Evolutionary conservation across 2,888 invertebrate species (phyloP).

Genomic region (Fragum fragum): DNA sequence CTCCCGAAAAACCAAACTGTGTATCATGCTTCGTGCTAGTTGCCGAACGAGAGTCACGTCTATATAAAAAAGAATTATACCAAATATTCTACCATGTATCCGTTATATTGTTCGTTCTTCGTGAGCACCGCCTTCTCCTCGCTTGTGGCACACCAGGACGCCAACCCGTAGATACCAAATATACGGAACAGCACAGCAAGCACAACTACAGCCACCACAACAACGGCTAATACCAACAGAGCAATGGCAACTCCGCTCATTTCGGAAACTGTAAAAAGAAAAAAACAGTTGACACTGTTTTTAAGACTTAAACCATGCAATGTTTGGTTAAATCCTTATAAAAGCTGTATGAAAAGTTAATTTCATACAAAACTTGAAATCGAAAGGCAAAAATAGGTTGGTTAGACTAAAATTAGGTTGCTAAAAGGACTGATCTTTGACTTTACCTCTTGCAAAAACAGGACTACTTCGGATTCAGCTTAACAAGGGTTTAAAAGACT

Average conservation of each 20-base stretch:
- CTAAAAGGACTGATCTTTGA: too few species aligned
- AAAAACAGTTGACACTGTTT: too few species aligned
- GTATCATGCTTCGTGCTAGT: neutral
- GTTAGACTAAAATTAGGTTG: too few species aligned
- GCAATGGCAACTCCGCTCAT: slow-evolving; percentile 83
- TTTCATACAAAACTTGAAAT: too few species aligned
- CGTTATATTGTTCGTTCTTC: slow-evolving; percentile 81
- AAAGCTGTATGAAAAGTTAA: too few species aligned
- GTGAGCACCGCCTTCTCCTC: slow-evolving; percentile 85
- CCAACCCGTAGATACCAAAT: slow-evolving; percentile 79
- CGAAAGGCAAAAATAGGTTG: too few species aligned
- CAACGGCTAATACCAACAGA: slow-evolving; percentile 78
- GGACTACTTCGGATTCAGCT: too few species aligned
- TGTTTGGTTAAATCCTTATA: too few species aligned
- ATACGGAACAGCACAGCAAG: slow-evolving; percentile 77
- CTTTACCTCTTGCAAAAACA: too few species aligned
- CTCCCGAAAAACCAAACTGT: neutral
- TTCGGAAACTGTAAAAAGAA: slow-evolving; percentile 20
- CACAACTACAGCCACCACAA: slow-evolving; percentile 76
- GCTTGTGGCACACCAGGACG: slow-evolving; percentile 79
- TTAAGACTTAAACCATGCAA: too few species aligned
- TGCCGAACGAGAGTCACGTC: neutral
- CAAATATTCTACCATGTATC: slow-evolving; percentile 79
- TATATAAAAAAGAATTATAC: slow-evolving; percentile 20
- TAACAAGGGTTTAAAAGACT: too few species aligned